Percentiles rank a stretch among this genome's conserved stretches.
These are phyloP conservation scores for Clarias macrocephalus DNA, from an alignment of 2,113 vertebrate species.

Conservation along the genomic window DNA sequence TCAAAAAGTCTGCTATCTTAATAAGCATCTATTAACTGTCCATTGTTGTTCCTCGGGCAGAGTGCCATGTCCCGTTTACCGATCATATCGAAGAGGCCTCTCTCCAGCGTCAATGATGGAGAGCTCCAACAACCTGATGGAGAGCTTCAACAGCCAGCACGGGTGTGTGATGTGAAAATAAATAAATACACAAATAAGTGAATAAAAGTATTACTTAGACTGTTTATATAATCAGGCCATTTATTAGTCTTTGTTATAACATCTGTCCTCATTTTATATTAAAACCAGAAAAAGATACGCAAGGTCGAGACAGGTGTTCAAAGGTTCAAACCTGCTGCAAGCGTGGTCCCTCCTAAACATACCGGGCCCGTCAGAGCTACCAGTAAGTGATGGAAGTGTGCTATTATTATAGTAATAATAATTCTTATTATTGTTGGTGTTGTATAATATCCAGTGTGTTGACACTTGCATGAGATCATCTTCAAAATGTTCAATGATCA, in stretches of 20 bases:
- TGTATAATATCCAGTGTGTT: not conserved
- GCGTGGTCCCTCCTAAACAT: constrained; percentile 44
- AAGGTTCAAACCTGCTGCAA: constrained; percentile 58
- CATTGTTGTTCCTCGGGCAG: constrained; percentile 4
- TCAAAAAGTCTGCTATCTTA: not conserved
- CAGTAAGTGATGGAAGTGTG: not conserved
- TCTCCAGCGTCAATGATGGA: constrained; percentile 52
- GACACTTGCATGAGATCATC: not conserved
- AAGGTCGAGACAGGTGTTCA: constrained; percentile 51
- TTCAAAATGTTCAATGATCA: not conserved
- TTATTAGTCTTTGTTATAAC: not conserved
- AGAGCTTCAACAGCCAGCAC: constrained; percentile 64
- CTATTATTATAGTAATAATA: too few species aligned
- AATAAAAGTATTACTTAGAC: not conserved
- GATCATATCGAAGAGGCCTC: constrained; percentile 68
- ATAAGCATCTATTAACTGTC: not conserved
- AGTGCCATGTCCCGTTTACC: constrained; percentile 67
- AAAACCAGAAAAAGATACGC: constrained; percentile 64
- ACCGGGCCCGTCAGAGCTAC: not conserved
- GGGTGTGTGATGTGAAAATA: constrained; percentile 54
- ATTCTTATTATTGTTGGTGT: too few species aligned
- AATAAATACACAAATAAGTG: not conserved
- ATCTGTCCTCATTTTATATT: not conserved
- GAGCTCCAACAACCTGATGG: constrained; percentile 60
- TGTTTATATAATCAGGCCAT: not conserved